Evolutionary conservation across 2,113 vertebrate genomes (phyloP), one percentile per base, ranked within the genome.

Genomic region (Aspidoscelis tigris): DNA sequence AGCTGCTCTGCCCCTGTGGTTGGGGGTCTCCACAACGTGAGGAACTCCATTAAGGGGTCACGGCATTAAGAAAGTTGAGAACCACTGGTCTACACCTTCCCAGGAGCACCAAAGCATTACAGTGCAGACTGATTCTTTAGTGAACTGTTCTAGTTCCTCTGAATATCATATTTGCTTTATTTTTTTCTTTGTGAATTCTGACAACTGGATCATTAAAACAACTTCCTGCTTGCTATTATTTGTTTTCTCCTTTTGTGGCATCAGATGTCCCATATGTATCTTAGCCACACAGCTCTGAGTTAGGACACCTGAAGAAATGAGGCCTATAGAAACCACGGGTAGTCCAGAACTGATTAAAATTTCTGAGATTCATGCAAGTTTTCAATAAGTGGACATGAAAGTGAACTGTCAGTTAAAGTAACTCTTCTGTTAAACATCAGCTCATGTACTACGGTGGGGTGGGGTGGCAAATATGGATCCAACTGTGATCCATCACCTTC

Each of bases 301-400:
- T 93, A 93, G 92, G 93, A 86, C 91, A 96, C 91, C 92, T 93
- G 89, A 5, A 1, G 78, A 88, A 87, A 90, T 82, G 85, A 86
- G 83, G 86, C 70, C 81, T 89, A 1, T 89, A 88, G 73, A 4
- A 76, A 93, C 79, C 78, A 65, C 69, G 39, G 65, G 21, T 18
- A 55, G 58, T 50, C 65, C 80, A 91, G 44, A n/a, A 72, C 88
- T 88, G 39, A 39, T 82, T 85, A 74, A 86, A 87, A 77, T 81
- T 84, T 78, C 47, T 47, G n/a, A 24, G 7, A 81, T 72, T n/a
- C n/a, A 10, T 44, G 12, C 5, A 39, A 72, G 16, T 24, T 84
- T 61, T 47, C 5, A 88, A 75, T 55, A 91, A 72, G 76, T 68
- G 10, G 21, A 6, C 65, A 44, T 50, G 88, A 78, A 86, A 86